Evolutionary conservation across 1,140 invertebrate genomes (phyloP).

Genomic region (Dreissena rostriformis): DNA sequence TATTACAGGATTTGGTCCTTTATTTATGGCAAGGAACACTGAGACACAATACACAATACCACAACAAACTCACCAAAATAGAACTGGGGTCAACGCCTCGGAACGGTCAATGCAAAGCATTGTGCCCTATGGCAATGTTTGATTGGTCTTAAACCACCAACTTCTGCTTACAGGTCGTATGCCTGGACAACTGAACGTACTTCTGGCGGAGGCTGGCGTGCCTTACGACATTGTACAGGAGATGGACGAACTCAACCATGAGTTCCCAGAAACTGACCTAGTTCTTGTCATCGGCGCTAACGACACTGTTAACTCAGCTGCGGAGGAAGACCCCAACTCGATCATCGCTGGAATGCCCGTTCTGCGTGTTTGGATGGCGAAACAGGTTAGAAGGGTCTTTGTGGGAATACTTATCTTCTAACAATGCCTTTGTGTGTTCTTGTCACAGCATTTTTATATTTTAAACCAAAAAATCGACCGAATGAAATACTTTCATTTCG

Average conservation of each 20-base stretch:
- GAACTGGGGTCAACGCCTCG: no score
- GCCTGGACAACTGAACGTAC: conserved; percentile 94
- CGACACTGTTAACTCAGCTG: conserved; percentile 95
- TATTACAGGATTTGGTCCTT: no score
- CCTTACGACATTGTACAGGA: conserved; percentile 95
- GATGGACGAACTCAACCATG: conserved; percentile 97
- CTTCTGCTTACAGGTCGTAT: conserved; percentile 87
- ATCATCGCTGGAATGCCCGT: conserved; percentile 97
- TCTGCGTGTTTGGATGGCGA: conserved; percentile 91
- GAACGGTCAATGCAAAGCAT: no score
- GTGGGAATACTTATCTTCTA: no score
- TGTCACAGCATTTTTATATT: no score
- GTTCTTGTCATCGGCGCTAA: conserved; percentile 95
- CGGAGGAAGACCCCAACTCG: conserved; percentile 94
- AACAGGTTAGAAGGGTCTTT: conserved; percentile 85
- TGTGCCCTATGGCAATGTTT: no score
- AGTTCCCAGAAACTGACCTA: conserved; percentile 92
- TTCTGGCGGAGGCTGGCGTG: conserved; percentile 95
- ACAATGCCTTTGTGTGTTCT: no score
- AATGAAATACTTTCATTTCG: no score
- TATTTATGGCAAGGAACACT: no score
- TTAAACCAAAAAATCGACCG: no score
- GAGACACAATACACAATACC: no score
- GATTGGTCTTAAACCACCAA: background rate
- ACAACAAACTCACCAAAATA: no score